A percentile compares a stretch with the other conserved stretches of the same genome.
These are phyloP conservation scores for Pocillopora damicornis DNA, from an alignment of 64 coral and sea anemone species.

Conservation along the genomic window DNA sequence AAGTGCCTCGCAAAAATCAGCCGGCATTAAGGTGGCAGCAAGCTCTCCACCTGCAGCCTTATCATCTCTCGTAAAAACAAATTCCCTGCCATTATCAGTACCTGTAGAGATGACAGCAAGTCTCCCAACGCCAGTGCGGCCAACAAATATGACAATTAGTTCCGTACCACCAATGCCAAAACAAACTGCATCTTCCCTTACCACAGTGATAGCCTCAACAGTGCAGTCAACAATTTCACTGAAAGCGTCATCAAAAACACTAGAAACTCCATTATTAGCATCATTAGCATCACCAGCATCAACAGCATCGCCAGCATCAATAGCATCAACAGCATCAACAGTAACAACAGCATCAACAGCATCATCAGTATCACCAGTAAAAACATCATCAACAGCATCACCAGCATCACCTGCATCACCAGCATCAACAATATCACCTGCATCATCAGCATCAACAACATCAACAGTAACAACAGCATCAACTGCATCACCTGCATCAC, in stretches of 20 bases:
- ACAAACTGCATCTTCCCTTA: too few species aligned
- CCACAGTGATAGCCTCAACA: not conserved
- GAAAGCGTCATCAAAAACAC: not conserved
- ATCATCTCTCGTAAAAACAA: too few species aligned
- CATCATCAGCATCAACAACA: not conserved
- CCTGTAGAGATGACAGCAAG: not conserved
- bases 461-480: not conserved
- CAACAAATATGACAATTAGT: not conserved
- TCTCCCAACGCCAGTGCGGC: not conserved
- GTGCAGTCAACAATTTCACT: not conserved
- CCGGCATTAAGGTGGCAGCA: too few species aligned
- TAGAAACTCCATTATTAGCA: too few species aligned
- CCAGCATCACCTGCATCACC: not conserved
- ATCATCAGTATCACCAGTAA: not conserved
- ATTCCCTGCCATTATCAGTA: too few species aligned
- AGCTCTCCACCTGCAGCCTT: too few species aligned
- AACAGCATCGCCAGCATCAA: not conserved
- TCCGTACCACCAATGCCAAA: not conserved
- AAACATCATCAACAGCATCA: not conserved
- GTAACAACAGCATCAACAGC: not conserved
- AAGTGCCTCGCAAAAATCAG: too few species aligned
- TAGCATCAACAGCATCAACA: not conserved
- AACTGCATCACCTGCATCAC: not conserved
- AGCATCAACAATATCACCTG: not conserved
- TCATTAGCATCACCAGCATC: not conserved